Evolutionary conservation across 1,140 invertebrate species (phyloP).

Genomic region (Cydia strobilella): DNA sequence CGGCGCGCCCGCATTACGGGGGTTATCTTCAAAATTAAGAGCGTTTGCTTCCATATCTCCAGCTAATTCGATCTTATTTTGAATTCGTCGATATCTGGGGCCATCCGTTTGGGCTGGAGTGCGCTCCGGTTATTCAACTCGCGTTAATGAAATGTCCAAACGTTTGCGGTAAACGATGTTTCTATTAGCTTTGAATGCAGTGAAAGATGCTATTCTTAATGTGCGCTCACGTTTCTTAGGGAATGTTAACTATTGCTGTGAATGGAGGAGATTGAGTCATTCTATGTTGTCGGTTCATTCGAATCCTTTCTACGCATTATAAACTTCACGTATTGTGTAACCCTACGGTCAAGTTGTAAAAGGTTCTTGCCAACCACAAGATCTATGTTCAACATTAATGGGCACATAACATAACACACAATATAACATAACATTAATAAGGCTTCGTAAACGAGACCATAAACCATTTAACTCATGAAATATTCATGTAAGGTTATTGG

Average conservation of each 20-base stretch:
- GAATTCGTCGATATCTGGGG: slow-evolving; percentile 55
- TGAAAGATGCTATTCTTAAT: slow-evolving; percentile 37
- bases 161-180: slow-evolving; percentile 59
- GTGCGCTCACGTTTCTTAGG: slow-evolving; percentile 30
- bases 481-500: slow-evolving; percentile 51
- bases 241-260: slow-evolving; percentile 26
- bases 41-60: slow-evolving; percentile 61
- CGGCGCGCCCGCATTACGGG: slow-evolving; percentile 56
- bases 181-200: slow-evolving; percentile 56
- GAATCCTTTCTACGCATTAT: slow-evolving; percentile 9
- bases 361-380: neutral
- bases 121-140: slow-evolving; percentile 69
- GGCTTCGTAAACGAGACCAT: slow-evolving; percentile 30
- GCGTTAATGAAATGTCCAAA: slow-evolving; percentile 72
- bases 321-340: slow-evolving; percentile 33
- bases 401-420: no score
- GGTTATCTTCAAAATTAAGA: slow-evolving; percentile 76
- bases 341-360: slow-evolving; percentile 26
- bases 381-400: slow-evolving; percentile 13
- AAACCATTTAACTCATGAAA: slow-evolving; percentile 44
- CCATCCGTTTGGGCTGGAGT: slow-evolving; percentile 33
- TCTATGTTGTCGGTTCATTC: slow-evolving; percentile 10
- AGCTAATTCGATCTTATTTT: slow-evolving; percentile 71
- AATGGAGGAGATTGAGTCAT: slow-evolving; percentile 21
- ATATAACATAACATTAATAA: no score